These are phyloP conservation scores for Puma concolor DNA, from an alignment of 2,113 vertebrate species.

Conservation along the genomic window DNA sequence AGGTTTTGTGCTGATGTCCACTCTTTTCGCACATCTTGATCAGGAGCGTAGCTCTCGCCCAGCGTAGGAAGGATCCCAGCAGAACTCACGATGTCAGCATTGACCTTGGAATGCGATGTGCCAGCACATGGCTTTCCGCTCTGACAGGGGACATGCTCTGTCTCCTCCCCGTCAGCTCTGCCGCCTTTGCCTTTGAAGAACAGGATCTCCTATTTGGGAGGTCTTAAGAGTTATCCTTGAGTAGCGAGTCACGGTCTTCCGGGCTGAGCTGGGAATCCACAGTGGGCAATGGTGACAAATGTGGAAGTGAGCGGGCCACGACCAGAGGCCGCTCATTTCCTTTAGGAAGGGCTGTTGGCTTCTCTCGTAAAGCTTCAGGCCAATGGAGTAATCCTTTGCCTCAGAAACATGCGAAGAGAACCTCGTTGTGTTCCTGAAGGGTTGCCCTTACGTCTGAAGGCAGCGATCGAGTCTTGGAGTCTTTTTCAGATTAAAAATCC, in stretches of 20 bases:
- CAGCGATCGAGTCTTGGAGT: background rate
- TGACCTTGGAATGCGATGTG: too few relatives aligned
- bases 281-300: background rate
- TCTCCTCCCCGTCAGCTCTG: too few relatives aligned
- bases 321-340: background rate
- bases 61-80: too few relatives aligned
- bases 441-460: background rate
- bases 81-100: background rate
- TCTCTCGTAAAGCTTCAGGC: fast-evolving
- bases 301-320: fast-evolving
- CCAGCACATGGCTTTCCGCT: background rate
- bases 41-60: background rate
- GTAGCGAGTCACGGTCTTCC: fast-evolving
- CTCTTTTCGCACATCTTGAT: background rate
- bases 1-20: background rate
- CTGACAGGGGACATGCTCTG: background rate
- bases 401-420: background rate
- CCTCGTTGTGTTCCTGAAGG: background rate
- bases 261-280: background rate
- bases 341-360: too few relatives aligned
- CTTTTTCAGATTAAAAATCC: background rate
- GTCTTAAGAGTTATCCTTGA: background rate
- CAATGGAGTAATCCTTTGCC: background rate
- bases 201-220: background rate
- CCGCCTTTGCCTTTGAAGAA: background rate